Evolutionary conservation across 2,113 vertebrate species (phyloP).

Genomic region (Candoia aspera): DNA sequence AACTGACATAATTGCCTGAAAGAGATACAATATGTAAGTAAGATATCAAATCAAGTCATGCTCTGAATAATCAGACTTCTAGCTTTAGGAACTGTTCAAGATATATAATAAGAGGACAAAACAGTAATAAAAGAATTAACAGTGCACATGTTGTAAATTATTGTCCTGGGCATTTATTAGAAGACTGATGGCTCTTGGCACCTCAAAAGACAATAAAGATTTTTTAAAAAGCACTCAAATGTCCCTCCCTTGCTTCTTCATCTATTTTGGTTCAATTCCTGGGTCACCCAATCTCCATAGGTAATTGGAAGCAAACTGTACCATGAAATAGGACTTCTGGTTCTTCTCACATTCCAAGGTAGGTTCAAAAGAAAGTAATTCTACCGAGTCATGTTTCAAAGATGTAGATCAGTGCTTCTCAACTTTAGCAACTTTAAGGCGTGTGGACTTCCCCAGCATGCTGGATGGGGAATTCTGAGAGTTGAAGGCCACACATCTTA

Average conservation of each 20-base stretch:
- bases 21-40: background rate
- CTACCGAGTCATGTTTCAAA: background rate
- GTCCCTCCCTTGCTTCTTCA: background rate
- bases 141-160: background rate
- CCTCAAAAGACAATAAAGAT: background rate
- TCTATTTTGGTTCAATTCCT: background rate
- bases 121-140: background rate
- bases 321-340: background rate
- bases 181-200: background rate
- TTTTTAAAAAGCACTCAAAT: background rate
- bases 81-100: background rate
- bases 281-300: background rate
- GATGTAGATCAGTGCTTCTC: background rate
- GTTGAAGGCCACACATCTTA: too few species aligned
- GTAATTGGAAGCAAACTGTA: background rate
- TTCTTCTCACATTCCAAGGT: background rate
- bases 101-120: background rate
- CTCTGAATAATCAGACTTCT: background rate
- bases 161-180: background rate
- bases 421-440: too few species aligned
- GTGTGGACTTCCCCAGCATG: too few species aligned
- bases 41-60: background rate
- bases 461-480: too few species aligned
- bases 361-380: background rate
- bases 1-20: background rate